A percentile compares a stretch with the other conserved stretches of the same genome.
phyloP scores from a whole-genome alignment of 92 coral and sea anemone genomes.

The Paragorgia papillata region DNA sequence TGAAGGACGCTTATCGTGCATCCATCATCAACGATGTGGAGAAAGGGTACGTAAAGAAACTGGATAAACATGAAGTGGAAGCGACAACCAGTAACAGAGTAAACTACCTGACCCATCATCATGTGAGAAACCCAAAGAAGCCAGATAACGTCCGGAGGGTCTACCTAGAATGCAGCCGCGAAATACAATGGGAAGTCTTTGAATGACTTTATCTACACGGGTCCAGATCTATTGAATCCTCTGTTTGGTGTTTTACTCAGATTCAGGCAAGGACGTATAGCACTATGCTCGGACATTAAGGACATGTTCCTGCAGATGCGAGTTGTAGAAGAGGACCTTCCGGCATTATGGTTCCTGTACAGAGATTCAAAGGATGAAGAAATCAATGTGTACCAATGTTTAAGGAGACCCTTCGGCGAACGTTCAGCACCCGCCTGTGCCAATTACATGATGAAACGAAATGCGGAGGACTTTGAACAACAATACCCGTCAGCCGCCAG shows the following conservation, averaged over 20 bases:
- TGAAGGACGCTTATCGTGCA: no score
- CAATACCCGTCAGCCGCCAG: conserved; percentile 49
- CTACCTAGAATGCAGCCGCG: conserved; percentile 56
- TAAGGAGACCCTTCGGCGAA: conserved; percentile 54
- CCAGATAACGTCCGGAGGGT: conserved; percentile 56
- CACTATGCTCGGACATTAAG: conserved; percentile 62
- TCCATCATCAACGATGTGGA: no score
- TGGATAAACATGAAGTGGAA: no score
- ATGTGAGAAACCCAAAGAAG: no score
- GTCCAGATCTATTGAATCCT: conserved; percentile 56
- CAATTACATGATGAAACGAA: conserved; percentile 44
- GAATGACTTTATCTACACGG: conserved; percentile 51
- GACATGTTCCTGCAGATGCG: conserved; percentile 62
- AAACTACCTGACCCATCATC: no score
- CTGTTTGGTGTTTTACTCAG: conserved; percentile 58
- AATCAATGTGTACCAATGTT: conserved; percentile 49
- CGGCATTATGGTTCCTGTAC: conserved; percentile 57
- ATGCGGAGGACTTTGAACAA: conserved; percentile 44
- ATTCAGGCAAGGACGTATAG: conserved; percentile 59
- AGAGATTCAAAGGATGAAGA: conserved; percentile 42
- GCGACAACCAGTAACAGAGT: no score
- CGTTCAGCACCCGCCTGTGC: conserved; percentile 58
- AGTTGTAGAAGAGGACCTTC: conserved; percentile 53
- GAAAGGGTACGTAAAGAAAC: no score
- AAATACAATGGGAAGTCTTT: conserved; percentile 51